These are phyloP conservation scores for Oenanthe melanoleuca DNA, from an alignment of 2,113 vertebrate species.

Conservation along the genomic window DNA sequence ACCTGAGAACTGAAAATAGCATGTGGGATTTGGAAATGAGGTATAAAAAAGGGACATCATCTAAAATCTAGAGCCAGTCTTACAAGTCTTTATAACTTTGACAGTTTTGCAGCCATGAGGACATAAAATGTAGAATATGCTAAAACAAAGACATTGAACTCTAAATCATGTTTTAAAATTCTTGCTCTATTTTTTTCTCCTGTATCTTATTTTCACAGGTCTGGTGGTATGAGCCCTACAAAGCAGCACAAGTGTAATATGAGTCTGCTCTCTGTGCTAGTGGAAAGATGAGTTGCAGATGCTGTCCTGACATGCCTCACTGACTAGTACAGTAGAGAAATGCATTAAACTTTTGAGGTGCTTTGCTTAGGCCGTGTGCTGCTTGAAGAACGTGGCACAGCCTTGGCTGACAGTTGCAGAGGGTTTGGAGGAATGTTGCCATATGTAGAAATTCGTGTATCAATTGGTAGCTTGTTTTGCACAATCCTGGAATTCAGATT, in stretches of 20 bases:
- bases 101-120: background rate
- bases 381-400: background rate
- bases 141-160: background rate
- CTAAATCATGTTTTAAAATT: background rate
- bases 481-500: background rate
- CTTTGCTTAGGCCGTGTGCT: background rate
- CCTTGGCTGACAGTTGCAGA: background rate
- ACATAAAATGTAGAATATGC: background rate
- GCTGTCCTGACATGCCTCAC: background rate
- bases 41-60: background rate
- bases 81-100: background rate
- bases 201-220: background rate
- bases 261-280: background rate
- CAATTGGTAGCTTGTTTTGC: conserved; percentile 1
- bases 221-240: background rate
- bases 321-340: background rate
- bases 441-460: background rate
- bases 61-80: background rate
- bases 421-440: background rate
- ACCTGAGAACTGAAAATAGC: background rate
- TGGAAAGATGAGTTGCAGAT: background rate
- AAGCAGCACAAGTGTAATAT: background rate
- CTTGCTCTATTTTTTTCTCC: background rate
- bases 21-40: background rate
- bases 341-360: background rate